Conservation (phyloP, 2,113 vertebrate genomes). For the Psophia crepitans region DNA sequence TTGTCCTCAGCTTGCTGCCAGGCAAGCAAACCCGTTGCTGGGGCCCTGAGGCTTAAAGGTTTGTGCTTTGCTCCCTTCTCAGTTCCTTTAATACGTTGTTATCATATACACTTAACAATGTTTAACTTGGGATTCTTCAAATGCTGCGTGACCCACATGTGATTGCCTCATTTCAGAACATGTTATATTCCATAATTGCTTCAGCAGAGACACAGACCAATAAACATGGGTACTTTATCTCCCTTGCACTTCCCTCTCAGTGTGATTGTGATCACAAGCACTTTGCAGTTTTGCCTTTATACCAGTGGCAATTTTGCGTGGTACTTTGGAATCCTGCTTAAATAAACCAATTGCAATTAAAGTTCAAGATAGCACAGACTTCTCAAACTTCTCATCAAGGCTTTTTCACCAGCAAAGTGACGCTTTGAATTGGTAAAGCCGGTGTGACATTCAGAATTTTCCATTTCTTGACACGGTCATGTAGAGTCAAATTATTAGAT, state of each 20-base stretch:
- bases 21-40: background rate
- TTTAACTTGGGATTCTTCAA: background rate
- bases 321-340: background rate
- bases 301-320: background rate
- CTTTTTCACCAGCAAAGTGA: background rate
- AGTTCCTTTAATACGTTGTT: background rate
- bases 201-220: background rate
- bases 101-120: fast-evolving
- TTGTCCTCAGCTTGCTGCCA: background rate
- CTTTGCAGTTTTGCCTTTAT: background rate
- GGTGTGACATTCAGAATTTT: background rate
- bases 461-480: background rate
- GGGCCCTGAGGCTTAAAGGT: background rate
- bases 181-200: background rate
- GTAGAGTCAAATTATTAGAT: background rate
- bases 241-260: background rate
- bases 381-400: background rate
- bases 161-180: background rate
- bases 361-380: background rate
- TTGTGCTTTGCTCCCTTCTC: background rate
- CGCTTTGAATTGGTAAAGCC: background rate
- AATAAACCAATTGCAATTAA: background rate
- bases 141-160: background rate
- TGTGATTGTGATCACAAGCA: background rate
- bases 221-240: background rate